phyloP scores from a whole-genome alignment of 2,888 invertebrate genomes.

The Tenthredo amoena region DNA sequence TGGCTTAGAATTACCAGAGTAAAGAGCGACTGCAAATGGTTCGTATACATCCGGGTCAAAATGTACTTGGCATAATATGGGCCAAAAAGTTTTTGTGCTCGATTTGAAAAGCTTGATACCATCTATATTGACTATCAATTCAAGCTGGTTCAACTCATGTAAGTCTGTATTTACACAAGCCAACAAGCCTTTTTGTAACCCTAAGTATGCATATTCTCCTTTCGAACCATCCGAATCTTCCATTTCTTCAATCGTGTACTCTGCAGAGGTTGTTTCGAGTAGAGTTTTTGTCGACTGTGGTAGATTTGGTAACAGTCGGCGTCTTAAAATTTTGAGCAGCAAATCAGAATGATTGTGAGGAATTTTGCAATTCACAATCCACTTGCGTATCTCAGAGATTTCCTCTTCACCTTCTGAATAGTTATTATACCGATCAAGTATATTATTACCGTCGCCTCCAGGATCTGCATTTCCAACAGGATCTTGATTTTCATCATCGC shows the following conservation, averaged over 20 bases:
- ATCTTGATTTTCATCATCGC: constrained; percentile 7
- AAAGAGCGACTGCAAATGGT: no score
- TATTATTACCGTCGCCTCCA: neutral
- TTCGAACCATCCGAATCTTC: constrained; percentile 20
- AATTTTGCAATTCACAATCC: constrained; percentile 54
- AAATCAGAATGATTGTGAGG: constrained; percentile 47
- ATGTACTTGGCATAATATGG: no score
- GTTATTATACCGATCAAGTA: constrained; percentile 2
- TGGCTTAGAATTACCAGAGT: no score
- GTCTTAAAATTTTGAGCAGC: constrained; percentile 53
- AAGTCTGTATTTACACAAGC: constrained; percentile 23
- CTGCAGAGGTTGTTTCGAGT: constrained; percentile 33
- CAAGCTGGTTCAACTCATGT: constrained; percentile 9
- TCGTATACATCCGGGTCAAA: no score
- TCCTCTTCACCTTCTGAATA: neutral
- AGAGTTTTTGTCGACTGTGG: constrained; percentile 55
- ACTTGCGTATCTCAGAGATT: constrained; percentile 43
- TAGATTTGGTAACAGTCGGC: constrained; percentile 48
- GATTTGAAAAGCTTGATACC: constrained; percentile 35
- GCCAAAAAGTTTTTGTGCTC: constrained; percentile 28
- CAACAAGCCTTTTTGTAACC: constrained; percentile 1
- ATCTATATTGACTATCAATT: constrained; percentile 26
- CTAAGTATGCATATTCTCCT: constrained; percentile 52
- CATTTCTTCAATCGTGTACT: constrained; percentile 47
- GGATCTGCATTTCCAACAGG: constrained; percentile 15